Percentiles rank a stretch among this genome's conserved stretches.
Evolutionary conservation across 2,797 vertebrate genomes (phyloP).

Genomic region (Mormyrops attenuatus): DNA sequence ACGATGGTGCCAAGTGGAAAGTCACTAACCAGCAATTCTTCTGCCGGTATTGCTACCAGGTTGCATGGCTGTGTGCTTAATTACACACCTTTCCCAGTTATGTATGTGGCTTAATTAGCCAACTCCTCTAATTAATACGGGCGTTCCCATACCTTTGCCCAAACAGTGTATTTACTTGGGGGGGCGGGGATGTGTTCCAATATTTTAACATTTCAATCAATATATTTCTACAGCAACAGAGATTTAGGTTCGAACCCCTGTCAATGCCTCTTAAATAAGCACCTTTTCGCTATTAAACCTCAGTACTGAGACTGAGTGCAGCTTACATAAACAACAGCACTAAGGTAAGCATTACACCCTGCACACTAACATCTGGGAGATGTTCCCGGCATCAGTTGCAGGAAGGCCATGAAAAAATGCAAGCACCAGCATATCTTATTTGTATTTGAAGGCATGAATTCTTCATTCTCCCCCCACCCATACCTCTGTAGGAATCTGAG

Average conservation of each 20-base stretch:
- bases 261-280: constrained; percentile 46
- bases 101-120: not conserved
- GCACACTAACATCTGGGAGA: constrained; percentile 10
- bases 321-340: constrained; percentile 16
- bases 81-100: not conserved
- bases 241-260: constrained; percentile 43
- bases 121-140: not conserved
- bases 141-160: not conserved
- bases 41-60: not conserved
- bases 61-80: not conserved
- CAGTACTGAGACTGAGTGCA: constrained; percentile 35
- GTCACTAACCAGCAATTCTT: not conserved
- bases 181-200: no score
- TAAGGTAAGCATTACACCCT: not conserved
- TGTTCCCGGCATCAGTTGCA: constrained; percentile 33
- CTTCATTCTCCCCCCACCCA: not conserved
- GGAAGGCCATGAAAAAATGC: constrained; percentile 35
- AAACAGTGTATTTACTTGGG: not conserved
- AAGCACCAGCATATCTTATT: constrained; percentile 41
- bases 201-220: constrained; percentile 22
- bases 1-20: not conserved
- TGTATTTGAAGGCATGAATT: constrained; percentile 40
- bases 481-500: constrained; percentile 34
- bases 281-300: constrained; percentile 47
- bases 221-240: constrained; percentile 30